These are phyloP conservation scores for Mastigias papua DNA, from an alignment of 30 jellyfish, hydroid and myxozoan genomes.

Conservation along the genomic window DNA sequence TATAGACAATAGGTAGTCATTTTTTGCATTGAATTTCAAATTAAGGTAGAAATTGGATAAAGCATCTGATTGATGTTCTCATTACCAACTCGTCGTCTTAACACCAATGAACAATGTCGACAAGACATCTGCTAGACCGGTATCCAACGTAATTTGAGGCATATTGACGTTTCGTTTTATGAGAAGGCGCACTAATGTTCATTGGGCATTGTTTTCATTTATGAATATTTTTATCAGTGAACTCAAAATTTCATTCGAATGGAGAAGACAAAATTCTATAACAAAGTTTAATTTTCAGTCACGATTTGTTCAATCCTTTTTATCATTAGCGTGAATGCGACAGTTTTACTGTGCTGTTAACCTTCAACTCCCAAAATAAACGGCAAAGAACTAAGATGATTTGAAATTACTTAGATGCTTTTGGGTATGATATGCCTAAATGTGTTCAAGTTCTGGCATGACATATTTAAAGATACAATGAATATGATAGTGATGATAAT, in stretches of 20 bases:
- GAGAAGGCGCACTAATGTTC: background rate
- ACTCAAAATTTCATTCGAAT: background rate
- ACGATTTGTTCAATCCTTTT: background rate
- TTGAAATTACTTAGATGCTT: no score
- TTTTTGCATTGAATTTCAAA: background rate
- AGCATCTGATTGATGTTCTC: conserved; percentile 15
- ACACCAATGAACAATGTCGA: background rate
- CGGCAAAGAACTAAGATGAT: no score
- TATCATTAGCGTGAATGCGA: no score
- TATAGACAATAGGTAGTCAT: conserved; percentile 3
- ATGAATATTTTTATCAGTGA: background rate
- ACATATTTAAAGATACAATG: no score
- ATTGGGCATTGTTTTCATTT: background rate
- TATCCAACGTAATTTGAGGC: background rate
- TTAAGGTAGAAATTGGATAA: background rate
- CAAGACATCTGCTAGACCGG: conserved; percentile 2
- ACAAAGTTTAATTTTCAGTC: background rate
- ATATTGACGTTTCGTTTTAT: background rate
- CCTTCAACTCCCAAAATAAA: no score
- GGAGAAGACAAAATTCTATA: background rate
- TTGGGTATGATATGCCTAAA: no score
- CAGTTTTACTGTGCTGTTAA: no score
- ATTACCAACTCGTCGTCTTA: background rate
- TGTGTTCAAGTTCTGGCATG: no score
- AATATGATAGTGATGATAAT: no score